A percentile compares a stretch with the other conserved stretches of the same genome.
Conservation (phyloP, 2,888 invertebrate species). For the Standfussiana lucernea region DNA sequence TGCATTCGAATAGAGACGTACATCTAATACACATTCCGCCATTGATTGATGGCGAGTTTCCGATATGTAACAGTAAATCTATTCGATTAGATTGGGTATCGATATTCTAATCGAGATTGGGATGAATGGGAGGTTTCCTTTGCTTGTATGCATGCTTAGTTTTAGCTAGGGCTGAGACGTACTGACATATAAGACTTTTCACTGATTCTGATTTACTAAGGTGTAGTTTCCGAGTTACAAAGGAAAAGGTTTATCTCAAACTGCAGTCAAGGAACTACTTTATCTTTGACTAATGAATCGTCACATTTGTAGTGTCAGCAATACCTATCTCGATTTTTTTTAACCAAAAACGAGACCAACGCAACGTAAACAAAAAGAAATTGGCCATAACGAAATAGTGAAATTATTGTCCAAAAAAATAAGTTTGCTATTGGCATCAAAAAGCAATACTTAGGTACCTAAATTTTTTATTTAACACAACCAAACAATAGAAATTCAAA, state of each 20-base stretch:
- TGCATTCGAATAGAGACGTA: constrained; percentile 80
- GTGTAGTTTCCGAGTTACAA: not conserved
- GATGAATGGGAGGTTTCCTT: constrained; percentile 46
- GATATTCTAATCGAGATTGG: constrained; percentile 57
- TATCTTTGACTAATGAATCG: not conserved
- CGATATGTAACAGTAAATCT: constrained; percentile 79
- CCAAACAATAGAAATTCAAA: constrained; percentile 49
- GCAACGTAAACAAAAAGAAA: not conserved
- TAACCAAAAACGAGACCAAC: not conserved
- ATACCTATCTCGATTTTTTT: not conserved
- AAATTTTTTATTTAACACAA: constrained; percentile 32
- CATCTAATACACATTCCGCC: constrained; percentile 79
- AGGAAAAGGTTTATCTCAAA: not conserved
- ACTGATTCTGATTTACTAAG: too few relatives aligned
- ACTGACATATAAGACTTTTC: not conserved
- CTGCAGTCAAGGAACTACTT: not conserved
- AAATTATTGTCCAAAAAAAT: constrained; percentile 12
- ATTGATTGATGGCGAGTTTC: constrained; percentile 81
- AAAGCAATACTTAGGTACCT: constrained; percentile 32
- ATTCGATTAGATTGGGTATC: constrained; percentile 67
- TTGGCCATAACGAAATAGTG: not conserved
- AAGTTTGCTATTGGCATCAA: not conserved
- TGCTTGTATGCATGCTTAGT: constrained; percentile 27
- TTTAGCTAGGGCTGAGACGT: not conserved
- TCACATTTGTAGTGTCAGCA: not conserved